phyloP scores from a whole-genome alignment of 2,113 vertebrate species.

The Nycticorax nycticorax region DNA sequence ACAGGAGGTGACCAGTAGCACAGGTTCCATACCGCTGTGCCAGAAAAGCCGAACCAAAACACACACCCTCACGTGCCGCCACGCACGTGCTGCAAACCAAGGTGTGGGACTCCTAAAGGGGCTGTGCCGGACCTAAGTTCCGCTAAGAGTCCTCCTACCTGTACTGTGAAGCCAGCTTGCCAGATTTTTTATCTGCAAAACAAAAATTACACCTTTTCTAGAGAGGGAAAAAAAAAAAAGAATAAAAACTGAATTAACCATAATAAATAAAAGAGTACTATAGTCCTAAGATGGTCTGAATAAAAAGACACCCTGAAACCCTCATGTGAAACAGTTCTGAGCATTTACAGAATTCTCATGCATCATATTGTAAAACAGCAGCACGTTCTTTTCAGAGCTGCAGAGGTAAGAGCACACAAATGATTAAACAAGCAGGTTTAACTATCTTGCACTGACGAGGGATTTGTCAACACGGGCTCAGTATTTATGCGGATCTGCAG shows the following conservation, averaged over 20 bases:
- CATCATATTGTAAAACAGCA: not conserved
- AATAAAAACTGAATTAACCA: not conserved
- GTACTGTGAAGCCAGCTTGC: not conserved
- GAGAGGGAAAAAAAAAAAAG: not conserved
- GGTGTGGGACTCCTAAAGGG: constrained; percentile 1
- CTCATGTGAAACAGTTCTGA: not conserved
- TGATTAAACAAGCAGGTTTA: constrained; percentile 64
- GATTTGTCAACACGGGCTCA: constrained; percentile 53
- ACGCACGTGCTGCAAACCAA: not conserved
- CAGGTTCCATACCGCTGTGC: not conserved
- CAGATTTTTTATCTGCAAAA: not conserved
- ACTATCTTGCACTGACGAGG: not conserved
- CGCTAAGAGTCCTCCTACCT: not conserved
- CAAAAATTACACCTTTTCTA: not conserved
- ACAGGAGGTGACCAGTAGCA: not conserved
- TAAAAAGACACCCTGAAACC: not conserved
- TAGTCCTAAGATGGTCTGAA: not conserved
- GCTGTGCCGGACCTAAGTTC: not conserved
- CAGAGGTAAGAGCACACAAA: constrained; percentile 23
- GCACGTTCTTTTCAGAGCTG: not conserved
- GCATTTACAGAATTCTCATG: not conserved
- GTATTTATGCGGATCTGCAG: constrained; percentile 25
- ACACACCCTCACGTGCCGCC: not conserved
- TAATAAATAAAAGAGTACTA: not conserved
- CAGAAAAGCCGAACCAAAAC: constrained; percentile 49